Evolutionary conservation across 1,140 invertebrate species (phyloP).

Genomic region (Drosophila kikkawai): DNA sequence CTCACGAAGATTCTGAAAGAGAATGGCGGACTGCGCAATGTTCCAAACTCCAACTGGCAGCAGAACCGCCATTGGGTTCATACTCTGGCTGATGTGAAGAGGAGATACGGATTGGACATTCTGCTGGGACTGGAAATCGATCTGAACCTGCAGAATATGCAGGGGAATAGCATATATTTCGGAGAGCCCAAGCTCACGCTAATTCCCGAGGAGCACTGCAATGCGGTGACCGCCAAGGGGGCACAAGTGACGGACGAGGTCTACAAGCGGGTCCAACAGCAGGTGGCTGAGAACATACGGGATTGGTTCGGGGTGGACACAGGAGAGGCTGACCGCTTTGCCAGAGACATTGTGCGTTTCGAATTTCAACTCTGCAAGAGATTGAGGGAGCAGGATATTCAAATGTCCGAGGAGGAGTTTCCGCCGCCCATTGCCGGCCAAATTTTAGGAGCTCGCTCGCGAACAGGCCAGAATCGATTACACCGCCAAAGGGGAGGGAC

Average conservation of each 20-base stretch:
- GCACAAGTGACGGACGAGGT: conserved; percentile 38
- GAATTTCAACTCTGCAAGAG: conserved; percentile 77
- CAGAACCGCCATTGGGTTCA: conserved; percentile 59
- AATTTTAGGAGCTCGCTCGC: conserved; percentile 23
- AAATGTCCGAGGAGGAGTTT: conserved; percentile 24
- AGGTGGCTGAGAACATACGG: conserved; percentile 59
- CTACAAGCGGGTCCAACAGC: conserved; percentile 47
- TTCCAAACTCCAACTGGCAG: conserved; percentile 62
- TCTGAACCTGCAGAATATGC: conserved; percentile 55
- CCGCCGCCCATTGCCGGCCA: background rate
- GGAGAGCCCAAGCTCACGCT: conserved; percentile 70
- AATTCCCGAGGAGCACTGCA: conserved; percentile 71
- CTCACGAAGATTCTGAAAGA: conserved; percentile 58
- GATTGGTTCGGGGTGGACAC: conserved; percentile 59
- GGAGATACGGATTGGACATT: conserved; percentile 74
- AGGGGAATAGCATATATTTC: conserved; percentile 67
- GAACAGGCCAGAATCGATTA: conserved; percentile 60
- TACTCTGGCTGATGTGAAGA: conserved; percentile 49
- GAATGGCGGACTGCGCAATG: conserved; percentile 57
- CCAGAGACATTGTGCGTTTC: conserved; percentile 70
- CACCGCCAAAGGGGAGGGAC: conserved; percentile 41
- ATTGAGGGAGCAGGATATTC: conserved; percentile 53
- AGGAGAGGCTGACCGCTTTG: conserved; percentile 55
- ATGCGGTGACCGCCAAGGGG: conserved; percentile 14
- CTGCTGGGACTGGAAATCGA: conserved; percentile 69